These are phyloP conservation scores for Drosophila mimica DNA, from an alignment of 2,888 invertebrate genomes.

Conservation along the genomic window DNA sequence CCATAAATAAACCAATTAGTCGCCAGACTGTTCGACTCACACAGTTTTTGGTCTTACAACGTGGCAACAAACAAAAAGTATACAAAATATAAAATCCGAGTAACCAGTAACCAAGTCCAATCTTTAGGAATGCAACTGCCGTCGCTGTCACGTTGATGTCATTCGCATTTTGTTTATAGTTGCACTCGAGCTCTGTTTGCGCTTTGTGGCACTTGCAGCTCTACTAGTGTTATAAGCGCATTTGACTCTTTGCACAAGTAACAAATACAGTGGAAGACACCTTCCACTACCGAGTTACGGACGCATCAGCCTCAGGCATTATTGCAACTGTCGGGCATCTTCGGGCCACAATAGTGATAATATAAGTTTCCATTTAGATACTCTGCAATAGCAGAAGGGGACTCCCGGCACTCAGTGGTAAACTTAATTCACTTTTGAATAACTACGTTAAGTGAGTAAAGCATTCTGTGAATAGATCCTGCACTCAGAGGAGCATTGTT, in stretches of 20 bases:
- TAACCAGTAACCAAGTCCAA: slow-evolving; percentile 9
- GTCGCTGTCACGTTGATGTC: slow-evolving; percentile 39
- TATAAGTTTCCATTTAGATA: slow-evolving; percentile 1
- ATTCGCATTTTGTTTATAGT: slow-evolving; percentile 15
- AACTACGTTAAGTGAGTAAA: not conserved
- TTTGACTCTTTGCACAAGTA: slow-evolving; percentile 55
- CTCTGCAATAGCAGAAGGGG: not conserved
- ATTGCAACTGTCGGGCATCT: slow-evolving; percentile 14
- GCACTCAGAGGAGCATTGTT: not conserved
- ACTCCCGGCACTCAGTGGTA: not conserved
- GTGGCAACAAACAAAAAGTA: not conserved
- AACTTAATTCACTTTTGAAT: not conserved
- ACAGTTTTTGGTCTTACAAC: not conserved
- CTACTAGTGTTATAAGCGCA: slow-evolving; percentile 66
- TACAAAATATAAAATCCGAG: slow-evolving; percentile 19
- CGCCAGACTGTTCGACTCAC: slow-evolving; percentile 34
- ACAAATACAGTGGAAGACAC: slow-evolving; percentile 7
- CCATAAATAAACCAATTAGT: slow-evolving; percentile 70
- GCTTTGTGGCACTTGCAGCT: slow-evolving; percentile 18
- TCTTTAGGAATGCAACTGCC: slow-evolving; percentile 35
- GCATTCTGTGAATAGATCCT: not conserved
- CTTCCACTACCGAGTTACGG: slow-evolving; percentile 12
- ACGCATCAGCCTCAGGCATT: slow-evolving; percentile 15
- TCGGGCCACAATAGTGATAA: not conserved
- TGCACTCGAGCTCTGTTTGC: slow-evolving; percentile 1